Conservation (phyloP, 2,113 vertebrate genomes). For the Chaetura pelagica region DNA sequence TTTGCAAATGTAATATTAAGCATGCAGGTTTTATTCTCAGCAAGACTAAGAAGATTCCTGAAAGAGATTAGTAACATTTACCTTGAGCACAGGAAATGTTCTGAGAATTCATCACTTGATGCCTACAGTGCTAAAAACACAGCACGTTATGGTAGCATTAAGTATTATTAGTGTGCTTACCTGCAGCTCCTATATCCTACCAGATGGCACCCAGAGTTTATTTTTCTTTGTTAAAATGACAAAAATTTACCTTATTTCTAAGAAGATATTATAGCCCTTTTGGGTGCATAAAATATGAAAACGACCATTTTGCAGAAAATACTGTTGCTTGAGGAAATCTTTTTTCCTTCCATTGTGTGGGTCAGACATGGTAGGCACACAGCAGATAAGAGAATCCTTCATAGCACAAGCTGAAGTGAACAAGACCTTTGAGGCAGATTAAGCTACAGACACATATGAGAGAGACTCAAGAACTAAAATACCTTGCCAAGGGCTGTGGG, state of each 20-base stretch:
- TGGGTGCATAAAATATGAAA: not conserved
- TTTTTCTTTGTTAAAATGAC: not conserved
- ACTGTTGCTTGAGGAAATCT: not conserved
- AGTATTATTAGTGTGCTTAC: constrained; percentile 53
- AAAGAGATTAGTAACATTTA: constrained; percentile 48
- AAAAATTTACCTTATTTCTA: not conserved
- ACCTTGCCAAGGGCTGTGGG: constrained; percentile 1
- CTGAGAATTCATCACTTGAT: constrained; percentile 41
- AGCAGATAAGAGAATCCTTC: not conserved
- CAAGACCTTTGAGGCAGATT: constrained; percentile 48
- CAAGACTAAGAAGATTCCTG: constrained; percentile 18
- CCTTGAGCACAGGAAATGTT: constrained; percentile 26
- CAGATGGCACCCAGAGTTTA: constrained; percentile 31
- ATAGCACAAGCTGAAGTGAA: not conserved
- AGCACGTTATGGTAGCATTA: constrained; percentile 24
- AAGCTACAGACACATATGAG: not conserved
- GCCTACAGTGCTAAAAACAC: constrained; percentile 47
- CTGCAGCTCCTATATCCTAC: constrained; percentile 45
- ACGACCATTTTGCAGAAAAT: not conserved
- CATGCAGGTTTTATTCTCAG: not conserved
- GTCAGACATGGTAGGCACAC: not conserved
- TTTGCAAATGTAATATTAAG: not conserved
- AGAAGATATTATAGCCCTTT: not conserved
- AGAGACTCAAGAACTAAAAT: not conserved
- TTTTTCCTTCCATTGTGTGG: not conserved